A percentile compares a stretch with the other conserved stretches of the same genome.
Evolutionary conservation across 2,797 vertebrate species (phyloP).

Genomic region (Borostomias antarcticus): DNA sequence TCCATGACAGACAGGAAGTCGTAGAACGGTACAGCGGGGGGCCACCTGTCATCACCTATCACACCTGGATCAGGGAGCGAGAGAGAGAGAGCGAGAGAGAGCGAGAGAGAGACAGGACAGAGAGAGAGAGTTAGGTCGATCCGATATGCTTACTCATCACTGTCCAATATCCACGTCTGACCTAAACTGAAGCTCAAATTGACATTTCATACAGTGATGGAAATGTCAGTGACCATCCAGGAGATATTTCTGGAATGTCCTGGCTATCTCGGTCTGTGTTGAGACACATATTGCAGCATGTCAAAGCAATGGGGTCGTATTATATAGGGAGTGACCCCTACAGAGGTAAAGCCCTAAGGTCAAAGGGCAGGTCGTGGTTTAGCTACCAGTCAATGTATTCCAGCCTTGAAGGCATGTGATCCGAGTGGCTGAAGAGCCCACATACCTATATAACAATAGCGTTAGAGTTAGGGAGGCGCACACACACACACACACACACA

Average conservation of each 20-base stretch:
- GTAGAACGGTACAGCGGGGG: slow-evolving; percentile 80
- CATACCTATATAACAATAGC: no score
- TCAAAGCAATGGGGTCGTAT: not conserved
- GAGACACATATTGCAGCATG: no score
- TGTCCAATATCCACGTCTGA: no score
- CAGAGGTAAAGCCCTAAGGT: not conserved
- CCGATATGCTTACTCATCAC: no score
- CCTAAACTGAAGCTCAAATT: no score
- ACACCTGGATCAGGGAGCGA: slow-evolving; percentile 63
- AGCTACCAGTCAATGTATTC: not conserved
- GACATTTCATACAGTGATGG: no score
- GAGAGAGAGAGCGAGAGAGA: not conserved
- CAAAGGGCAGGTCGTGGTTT: not conserved
- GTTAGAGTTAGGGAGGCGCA: no score
- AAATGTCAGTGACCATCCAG: no score
- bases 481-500: no score
- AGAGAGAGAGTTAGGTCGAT: not conserved
- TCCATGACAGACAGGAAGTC: slow-evolving; percentile 91
- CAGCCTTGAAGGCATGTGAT: not conserved
- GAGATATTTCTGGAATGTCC: not conserved
- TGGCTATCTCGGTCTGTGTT: not conserved
- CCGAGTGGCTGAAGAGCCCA: no score
- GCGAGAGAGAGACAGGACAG: not conserved
- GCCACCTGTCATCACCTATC: slow-evolving; percentile 81
- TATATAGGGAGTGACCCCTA: not conserved